Evolutionary conservation across 2,888 invertebrate species (phyloP), one percentile per base, ranked within the genome.

Genomic region (Pyrgus malvae): DNA sequence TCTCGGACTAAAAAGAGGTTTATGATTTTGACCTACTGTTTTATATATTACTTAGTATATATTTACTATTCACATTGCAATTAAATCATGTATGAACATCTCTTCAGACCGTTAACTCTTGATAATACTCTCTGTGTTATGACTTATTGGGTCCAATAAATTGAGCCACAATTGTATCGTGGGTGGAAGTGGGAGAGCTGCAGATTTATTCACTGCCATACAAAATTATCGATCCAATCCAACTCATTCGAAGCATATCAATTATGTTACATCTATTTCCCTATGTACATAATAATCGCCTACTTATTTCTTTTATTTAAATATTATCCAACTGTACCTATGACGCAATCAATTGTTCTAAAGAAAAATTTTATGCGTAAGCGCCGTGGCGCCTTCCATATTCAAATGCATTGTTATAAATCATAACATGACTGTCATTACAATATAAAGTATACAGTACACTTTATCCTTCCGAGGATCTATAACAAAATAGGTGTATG

Each of bases 401-500:
- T 40, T 49, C 21, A 49, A 31, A 48, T 38, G 19, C 9, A 38
- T 48, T 38, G 14, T 49, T 49, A 21, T 16, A 38, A 48, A 38
- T 48, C 48, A 48, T 48, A 38, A 38, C 48, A 29, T 40, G 48
- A 12, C 7, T 40, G 12, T 40, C 27, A 48, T 40, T 29, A 46
- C 6, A 45, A 48, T 41, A 8, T 12, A 7, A 14, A 33, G 7
- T 14, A 14, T 42, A 44, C 44, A 1, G 1, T 33, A 14, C 37
- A 17, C 25, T 19, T 38, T 53, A 53, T 53, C 44, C 27, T 2
- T 37, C 29, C 16, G 37, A 33, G 2, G 11, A 44, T 35, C 35
- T 51, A 35, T 46, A 51, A 44, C 38, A 40, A 46, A 46, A 33
- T 50, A 40, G 40, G 29, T 40, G 53, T 40, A 40, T 31, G 53